Evolutionary conservation across 2,797 vertebrate species (phyloP).

Genomic region (Anas flavirostris): DNA sequence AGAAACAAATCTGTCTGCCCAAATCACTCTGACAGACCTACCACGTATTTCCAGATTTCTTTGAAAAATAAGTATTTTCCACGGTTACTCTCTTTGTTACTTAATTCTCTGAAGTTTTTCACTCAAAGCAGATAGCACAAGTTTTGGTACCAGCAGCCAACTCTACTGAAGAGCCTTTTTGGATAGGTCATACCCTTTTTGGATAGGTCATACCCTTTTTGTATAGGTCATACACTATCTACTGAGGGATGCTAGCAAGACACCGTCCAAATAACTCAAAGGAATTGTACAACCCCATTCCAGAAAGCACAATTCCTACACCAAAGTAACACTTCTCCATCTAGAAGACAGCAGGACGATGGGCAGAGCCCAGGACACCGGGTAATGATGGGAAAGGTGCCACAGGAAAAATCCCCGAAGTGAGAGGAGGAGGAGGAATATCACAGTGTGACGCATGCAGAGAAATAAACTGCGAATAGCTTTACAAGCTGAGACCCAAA

Average conservation of each 20-base stretch:
- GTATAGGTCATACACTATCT: not conserved
- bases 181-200: not conserved
- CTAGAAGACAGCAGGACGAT: no score
- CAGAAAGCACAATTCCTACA: not conserved
- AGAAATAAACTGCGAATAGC: not conserved
- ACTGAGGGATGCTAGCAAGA: not conserved
- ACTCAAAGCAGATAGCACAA: not conserved
- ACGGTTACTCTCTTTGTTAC: not conserved
- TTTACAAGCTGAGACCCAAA: not conserved
- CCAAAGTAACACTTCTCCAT: not conserved
- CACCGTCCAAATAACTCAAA: not conserved
- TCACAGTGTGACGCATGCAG: not conserved
- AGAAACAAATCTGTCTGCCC: not conserved
- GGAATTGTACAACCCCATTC: not conserved
- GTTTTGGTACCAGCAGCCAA: not conserved
- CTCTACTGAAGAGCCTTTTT: not conserved
- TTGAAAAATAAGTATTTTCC: not conserved
- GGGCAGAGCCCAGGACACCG: accelerated
- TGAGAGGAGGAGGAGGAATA: not conserved
- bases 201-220: no score
- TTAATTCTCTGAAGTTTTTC: not conserved
- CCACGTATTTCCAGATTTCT: not conserved
- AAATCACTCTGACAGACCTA: not conserved
- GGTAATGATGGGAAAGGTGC: not conserved
- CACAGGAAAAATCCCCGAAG: not conserved